Evolutionary conservation across 1,140 invertebrate genomes (phyloP), one percentile per base, ranked within the genome.

Genomic region (Drosophila guanche): DNA sequence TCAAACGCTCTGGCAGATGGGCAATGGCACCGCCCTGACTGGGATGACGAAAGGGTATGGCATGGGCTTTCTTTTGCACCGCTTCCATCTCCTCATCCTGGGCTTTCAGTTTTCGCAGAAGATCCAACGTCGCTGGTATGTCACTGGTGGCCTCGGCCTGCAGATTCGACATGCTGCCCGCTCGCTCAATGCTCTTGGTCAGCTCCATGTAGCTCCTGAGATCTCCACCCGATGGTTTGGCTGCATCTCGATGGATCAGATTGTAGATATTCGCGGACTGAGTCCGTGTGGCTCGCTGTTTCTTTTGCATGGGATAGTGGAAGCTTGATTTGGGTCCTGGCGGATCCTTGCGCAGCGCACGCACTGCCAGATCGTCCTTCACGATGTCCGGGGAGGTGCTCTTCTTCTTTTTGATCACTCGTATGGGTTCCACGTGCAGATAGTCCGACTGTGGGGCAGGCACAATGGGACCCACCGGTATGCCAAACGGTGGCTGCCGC

Each of bases 401-500:
- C 94, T 89, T 79, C 76, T 84, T 79, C 47, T 63, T 62, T 0
- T 37, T 37, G 33, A 37, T 37, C 2, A 68, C 42, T 43, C 37
- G 45, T 16, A 57, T 42, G 12, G 68, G 93, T 69, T 93, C 93
- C 0, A 95, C 95, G 78, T 97, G 96, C 41, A 98, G 92, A 83
- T 98, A 98, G 89, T 98, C 96, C 67, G 94, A 96, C 50, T 95
- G 94, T 0, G 96, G 93, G 0, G 90, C 83, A 5, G 94, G 93
- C 0, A 95, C 93, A 4, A 97, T 94, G 6, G 96, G 96, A 4
- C 95, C 95, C 7, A 97, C 80, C 0, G 97, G 97, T 79, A 98
- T 97, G 12, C 97, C 97, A 91, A 98, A 98, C 1, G 96, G 96
- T 23, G 96, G 97, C 85, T 97, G 97, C 5, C 95, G 96, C 58